These are phyloP conservation scores for Aleiodes leptofemur DNA, from an alignment of 2,888 invertebrate species.

Conservation along the genomic window DNA sequence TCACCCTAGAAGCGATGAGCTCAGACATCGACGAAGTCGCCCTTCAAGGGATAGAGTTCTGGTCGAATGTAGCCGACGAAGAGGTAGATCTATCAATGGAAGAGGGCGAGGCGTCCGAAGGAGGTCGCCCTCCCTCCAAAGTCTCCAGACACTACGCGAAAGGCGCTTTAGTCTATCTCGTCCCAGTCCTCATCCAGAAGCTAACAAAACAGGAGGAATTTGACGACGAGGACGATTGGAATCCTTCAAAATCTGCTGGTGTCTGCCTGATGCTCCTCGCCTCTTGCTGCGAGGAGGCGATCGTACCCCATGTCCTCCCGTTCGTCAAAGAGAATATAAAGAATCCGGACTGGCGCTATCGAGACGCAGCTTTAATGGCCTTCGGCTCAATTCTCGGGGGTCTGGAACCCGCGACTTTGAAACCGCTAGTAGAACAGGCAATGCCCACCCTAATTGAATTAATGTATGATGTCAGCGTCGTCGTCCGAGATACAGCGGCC, in stretches of 20 bases:
- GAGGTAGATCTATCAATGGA: conserved; percentile 97
- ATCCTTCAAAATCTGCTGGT: conserved; percentile 98
- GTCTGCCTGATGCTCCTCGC: conserved; percentile 98
- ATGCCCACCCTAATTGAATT: conserved; percentile 96
- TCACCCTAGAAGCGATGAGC: conserved; percentile 99
- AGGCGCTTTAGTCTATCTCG: conserved; percentile 95
- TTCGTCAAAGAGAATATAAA: conserved; percentile 97
- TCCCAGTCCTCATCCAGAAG: conserved; percentile 95
- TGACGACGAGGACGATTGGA: conserved; percentile 99
- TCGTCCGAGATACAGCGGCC: conserved; percentile 97
- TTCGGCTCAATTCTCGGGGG: conserved; percentile 97
- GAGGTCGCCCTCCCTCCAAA: conserved; percentile 93
- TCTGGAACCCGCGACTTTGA: conserved; percentile 89
- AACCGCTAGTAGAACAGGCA: conserved; percentile 96
- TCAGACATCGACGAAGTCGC: conserved; percentile 96
- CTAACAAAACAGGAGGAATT: conserved; percentile 97
- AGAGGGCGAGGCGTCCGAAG: conserved; percentile 94
- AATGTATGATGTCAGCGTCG: conserved; percentile 95
- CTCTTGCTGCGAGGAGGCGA: conserved; percentile 97
- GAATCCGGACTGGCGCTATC: conserved; percentile 91
- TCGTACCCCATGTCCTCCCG: conserved; percentile 96
- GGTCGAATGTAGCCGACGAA: conserved; percentile 99
- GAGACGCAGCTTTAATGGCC: conserved; percentile 99
- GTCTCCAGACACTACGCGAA: conserved; percentile 98
- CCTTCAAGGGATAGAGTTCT: conserved; percentile 99